Base-by-base conservation (phyloP, 2,797 vertebrate genomes). In the Mycteria americana region DNA sequence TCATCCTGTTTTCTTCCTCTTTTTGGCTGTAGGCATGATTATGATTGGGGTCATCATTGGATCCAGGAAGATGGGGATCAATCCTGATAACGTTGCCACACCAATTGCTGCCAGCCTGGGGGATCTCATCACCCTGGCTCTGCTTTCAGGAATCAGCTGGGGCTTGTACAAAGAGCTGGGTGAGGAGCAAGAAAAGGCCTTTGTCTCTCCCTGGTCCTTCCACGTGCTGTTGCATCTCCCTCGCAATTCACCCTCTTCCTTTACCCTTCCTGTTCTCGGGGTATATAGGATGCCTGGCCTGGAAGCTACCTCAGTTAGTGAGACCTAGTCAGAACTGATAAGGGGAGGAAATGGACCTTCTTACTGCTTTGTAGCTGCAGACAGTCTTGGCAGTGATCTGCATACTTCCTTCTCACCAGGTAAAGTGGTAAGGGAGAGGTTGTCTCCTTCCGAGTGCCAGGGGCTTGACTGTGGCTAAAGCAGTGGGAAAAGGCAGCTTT, bases 31-130 rank as follows among this genome's bases (percentile, higher is more conserved):
- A 99, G 99, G 99, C 28, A 98, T 99, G 98, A 99, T 99, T 79
- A 99, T 99, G 99, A 99, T 99, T 7, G 99, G 99, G 3, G 99
- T 99, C 86, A 99, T 99, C 97, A 98, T 99, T 0, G 99, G 99
- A 9, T 99, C 99, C 95, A 99, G 99, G 94, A 99, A 99, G 97
- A 99, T 99, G 60, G 99, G 99, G 81, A 99, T 99, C 97, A 99
- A 99, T 90, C 99, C 99, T 13, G 99, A 99, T 97, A 99, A 99
- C 0, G 99, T 99, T 77, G 99, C 99, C 94, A 99, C 99, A 0
- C 99, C 99, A 21, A 99, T 99, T 27, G 99, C 99, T 64, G 99
- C 99, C 78, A 99, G 99, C 95, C 98, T 99, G 81, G 99, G 99
- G 31, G 99, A 99, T 97, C 98, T 99, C 90, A 99, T 99, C 98